phyloP scores from a whole-genome alignment of 2,888 invertebrate genomes.

The Spodoptera littoralis region DNA sequence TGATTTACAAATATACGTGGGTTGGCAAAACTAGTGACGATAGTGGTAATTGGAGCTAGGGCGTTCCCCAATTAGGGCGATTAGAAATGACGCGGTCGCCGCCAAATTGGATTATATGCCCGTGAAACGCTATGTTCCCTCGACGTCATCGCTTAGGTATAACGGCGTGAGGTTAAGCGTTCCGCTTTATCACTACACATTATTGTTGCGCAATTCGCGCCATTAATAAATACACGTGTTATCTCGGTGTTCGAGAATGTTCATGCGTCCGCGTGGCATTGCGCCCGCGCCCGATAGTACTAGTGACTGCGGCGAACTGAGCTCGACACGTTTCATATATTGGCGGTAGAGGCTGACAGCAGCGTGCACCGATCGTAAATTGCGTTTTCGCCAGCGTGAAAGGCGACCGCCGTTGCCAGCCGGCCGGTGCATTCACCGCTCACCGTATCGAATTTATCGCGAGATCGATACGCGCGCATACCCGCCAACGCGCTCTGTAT shows the following conservation, averaged over 20 bases:
- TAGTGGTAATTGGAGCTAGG: conserved; percentile 71
- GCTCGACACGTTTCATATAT: conserved; percentile 59
- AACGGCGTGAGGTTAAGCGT: conserved; percentile 47
- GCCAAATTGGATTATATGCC: conserved; percentile 74
- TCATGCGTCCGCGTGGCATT: conserved; percentile 76
- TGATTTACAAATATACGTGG: conserved; percentile 57
- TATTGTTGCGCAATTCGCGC: conserved; percentile 77
- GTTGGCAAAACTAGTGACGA: conserved; percentile 63
- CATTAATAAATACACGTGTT: conserved; percentile 80
- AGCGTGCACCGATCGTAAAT: conserved; percentile 73
- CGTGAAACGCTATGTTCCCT: conserved; percentile 61
- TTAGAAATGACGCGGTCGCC: conserved; percentile 72
- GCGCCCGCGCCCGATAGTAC: conserved; percentile 66
- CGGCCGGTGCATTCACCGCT: conserved; percentile 83
- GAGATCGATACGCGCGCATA: conserved; percentile 79
- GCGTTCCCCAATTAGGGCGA: conserved; percentile 75
- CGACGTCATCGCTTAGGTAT: conserved; percentile 57
- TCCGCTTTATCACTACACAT: conserved; percentile 64
- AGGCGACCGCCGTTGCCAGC: conserved; percentile 74
- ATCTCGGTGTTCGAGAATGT: conserved; percentile 82
- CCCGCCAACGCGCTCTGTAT: conserved; percentile 68
- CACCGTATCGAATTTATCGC: conserved; percentile 84
- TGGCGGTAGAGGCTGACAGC: conserved; percentile 57
- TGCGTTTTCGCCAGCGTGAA: conserved; percentile 81
- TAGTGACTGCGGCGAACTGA: conserved; percentile 48